Evolutionary conservation across 2,888 invertebrate species (phyloP).

Genomic region (Pandemis corylana): DNA sequence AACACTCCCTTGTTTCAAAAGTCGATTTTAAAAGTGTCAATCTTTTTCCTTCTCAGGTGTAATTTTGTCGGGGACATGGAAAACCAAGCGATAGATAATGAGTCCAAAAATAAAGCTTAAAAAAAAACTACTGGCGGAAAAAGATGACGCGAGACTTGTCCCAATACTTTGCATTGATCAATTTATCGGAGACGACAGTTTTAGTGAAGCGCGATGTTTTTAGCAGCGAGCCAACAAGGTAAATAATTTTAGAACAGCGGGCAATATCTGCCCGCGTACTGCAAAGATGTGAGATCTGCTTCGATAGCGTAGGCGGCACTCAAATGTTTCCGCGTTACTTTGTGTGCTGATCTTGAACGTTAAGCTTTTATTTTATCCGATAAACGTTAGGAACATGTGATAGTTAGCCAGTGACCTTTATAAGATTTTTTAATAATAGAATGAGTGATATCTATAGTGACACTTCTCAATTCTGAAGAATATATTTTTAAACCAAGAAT

Average conservation of each 20-base stretch:
- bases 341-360: not conserved
- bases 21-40: not conserved
- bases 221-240: slow-evolving; percentile 57
- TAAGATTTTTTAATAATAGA: not conserved
- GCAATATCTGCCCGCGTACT: slow-evolving; percentile 57
- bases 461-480: not conserved
- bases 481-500: not conserved
- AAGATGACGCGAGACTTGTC: slow-evolving; percentile 45
- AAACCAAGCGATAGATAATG: not conserved
- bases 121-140: slow-evolving; percentile 1
- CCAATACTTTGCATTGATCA: slow-evolving; percentile 63
- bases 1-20: not conserved
- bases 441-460: not conserved
- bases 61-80: not conserved
- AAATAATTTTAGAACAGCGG: slow-evolving; percentile 64
- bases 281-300: slow-evolving; percentile 50
- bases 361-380: not conserved
- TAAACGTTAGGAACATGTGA: slow-evolving; percentile 3
- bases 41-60: not conserved
- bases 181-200: slow-evolving; percentile 66
- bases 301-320: slow-evolving; percentile 48
- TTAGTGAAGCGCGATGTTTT: slow-evolving; percentile 63
- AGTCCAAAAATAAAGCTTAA: slow-evolving; percentile 15
- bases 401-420: not conserved
- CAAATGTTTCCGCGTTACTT: slow-evolving; percentile 35